These are phyloP conservation scores for Gephyroberyx darwinii DNA, from an alignment of 2,797 vertebrate species.

Conservation along the genomic window DNA sequence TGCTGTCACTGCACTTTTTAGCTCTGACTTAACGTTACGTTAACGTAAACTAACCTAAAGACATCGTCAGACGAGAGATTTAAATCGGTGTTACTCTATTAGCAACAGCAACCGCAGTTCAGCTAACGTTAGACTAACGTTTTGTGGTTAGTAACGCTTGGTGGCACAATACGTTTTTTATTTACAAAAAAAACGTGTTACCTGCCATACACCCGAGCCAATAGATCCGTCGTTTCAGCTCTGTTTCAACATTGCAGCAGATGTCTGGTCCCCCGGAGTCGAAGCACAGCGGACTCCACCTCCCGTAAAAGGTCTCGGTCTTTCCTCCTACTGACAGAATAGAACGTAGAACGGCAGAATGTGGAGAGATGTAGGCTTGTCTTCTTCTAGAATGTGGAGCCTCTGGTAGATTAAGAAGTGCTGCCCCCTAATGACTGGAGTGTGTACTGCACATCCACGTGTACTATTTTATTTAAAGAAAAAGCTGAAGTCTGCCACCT, in stretches of 20 bases:
- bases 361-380: constrained; percentile 32
- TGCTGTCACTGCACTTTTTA: not conserved
- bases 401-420: rapidly evolving
- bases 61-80: constrained; percentile 2
- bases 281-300: constrained; percentile 44
- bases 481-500: constrained; percentile 35
- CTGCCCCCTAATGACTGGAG: constrained; percentile 40
- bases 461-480: not conserved
- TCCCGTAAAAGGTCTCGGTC: constrained; percentile 32
- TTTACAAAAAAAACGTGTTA: constrained; percentile 41
- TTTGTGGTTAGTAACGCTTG: not conserved
- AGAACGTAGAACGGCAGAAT: constrained; percentile 73
- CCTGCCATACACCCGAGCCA: constrained; percentile 66
- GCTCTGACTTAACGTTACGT: constrained; percentile 27
- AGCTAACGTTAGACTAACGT: constrained; percentile 23
- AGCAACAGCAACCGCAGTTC: constrained; percentile 12
- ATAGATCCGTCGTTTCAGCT: constrained; percentile 57
- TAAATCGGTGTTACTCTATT: too few relatives aligned
- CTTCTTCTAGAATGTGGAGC: constrained; percentile 46
- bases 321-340: constrained; percentile 38
- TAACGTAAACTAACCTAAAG: constrained; percentile 22
- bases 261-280: constrained; percentile 42
- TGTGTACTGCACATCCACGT: not conserved
- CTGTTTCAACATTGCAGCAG: constrained; percentile 64
- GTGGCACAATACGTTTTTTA: not conserved